A percentile compares a stretch with the other conserved stretches of the same genome.
Evolutionary conservation across 2,797 vertebrate species (phyloP).

Genomic region (Craterocephalus amniculus): DNA sequence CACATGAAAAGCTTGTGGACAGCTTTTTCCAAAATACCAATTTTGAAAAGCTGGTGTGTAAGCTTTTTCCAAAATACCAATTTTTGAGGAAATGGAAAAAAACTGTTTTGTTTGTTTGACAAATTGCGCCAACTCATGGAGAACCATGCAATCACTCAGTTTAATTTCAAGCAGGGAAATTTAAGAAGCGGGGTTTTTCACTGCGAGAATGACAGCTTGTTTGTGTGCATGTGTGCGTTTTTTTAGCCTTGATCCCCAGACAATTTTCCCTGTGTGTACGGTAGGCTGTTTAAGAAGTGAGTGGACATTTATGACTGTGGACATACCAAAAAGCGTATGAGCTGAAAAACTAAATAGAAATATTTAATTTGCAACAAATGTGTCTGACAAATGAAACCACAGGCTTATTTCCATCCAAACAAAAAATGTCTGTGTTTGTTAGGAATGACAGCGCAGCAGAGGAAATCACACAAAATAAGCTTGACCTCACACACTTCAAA

Average conservation of each 20-base stretch:
- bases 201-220: conserved; percentile 16
- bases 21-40: conserved; percentile 12
- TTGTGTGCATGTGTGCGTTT: conserved; percentile 8
- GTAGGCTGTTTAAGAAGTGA: conserved; percentile 51
- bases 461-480: conserved; percentile 50
- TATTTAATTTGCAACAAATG: conserved; percentile 52
- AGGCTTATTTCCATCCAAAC: conserved; percentile 17
- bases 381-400: conserved; percentile 41
- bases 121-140: conserved; percentile 43
- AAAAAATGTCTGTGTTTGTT: conserved; percentile 14
- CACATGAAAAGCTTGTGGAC: conserved; percentile 39
- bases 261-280: conserved; percentile 37
- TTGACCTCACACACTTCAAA: conserved; percentile 55
- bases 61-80: conserved; percentile 13
- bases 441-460: conserved; percentile 26
- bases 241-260: conserved; percentile 10
- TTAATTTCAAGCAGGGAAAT: conserved; percentile 25
- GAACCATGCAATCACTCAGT: conserved; percentile 37
- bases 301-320: conserved; percentile 45
- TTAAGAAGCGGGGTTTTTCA: conserved; percentile 25
- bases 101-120: conserved; percentile 43
- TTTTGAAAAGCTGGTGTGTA: conserved; percentile 35
- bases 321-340: conserved; percentile 22
- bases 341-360: conserved; percentile 30
- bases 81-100: conserved; percentile 19